Percentiles rank a stretch among this genome's conserved stretches.
Evolutionary conservation across 1,140 invertebrate species (phyloP).

Genomic region (Leptopilina clavipes): DNA sequence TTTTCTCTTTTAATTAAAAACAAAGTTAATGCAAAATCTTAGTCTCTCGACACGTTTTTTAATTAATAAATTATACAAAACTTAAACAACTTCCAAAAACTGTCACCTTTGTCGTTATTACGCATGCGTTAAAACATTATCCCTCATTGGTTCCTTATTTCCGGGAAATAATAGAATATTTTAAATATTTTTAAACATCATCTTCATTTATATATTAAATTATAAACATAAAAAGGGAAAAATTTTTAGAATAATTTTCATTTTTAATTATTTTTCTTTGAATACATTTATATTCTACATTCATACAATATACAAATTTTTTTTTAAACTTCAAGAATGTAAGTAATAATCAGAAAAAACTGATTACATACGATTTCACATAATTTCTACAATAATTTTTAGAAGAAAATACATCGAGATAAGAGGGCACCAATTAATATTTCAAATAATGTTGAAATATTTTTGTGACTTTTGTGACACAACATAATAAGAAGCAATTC

Average conservation of each 20-base stretch:
- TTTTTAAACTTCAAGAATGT: not conserved
- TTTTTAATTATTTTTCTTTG: not conserved
- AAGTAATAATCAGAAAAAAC: conserved; percentile 14
- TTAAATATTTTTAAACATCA: too few relatives aligned
- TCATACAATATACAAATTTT: conserved; percentile 32
- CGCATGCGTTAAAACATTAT: too few relatives aligned
- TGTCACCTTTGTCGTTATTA: too few relatives aligned
- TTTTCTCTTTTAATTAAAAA: not conserved
- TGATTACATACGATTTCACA: not conserved
- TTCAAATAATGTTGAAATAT: not conserved
- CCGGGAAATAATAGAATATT: too few relatives aligned
- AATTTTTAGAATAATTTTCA: not conserved
- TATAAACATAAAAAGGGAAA: not conserved
- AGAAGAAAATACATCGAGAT: conserved; percentile 6
- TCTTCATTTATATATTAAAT: too few relatives aligned
- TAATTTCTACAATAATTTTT: conserved; percentile 1
- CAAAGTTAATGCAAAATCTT: not conserved
- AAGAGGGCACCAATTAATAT: not conserved
- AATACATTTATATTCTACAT: conserved; percentile 22
- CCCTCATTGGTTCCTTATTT: too few relatives aligned
- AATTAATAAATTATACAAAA: too few relatives aligned
- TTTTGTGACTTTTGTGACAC: not conserved
- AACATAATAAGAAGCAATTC: not conserved
- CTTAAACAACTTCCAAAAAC: too few relatives aligned
- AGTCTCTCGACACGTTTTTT: too few relatives aligned